phyloP scores from a whole-genome alignment of 2,888 invertebrate species.

The Acrocera orbiculus region DNA sequence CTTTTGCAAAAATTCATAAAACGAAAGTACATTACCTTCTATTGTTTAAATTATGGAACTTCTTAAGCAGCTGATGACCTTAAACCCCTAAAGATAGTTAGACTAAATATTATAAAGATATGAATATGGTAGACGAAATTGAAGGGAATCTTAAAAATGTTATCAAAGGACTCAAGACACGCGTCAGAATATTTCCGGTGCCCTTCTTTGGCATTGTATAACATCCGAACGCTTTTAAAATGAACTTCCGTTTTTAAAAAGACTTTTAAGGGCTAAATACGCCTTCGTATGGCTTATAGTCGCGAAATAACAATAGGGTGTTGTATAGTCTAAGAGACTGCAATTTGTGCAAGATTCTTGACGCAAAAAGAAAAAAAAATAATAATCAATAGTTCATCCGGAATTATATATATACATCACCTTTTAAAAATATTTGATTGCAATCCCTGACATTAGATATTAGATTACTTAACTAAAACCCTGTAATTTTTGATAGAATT shows the following conservation, averaged over 20 bases:
- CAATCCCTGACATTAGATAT: slow-evolving; percentile 8
- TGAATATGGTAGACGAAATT: slow-evolving; percentile 6
- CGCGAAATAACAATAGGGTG: slow-evolving; percentile 4
- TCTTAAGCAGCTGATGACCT: slow-evolving; percentile 7
- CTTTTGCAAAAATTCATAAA: background rate
- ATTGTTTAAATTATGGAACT: too few species aligned
- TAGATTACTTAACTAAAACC: slow-evolving; percentile 9
- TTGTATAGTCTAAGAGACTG: slow-evolving; percentile 3
- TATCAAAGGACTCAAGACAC: slow-evolving; percentile 14
- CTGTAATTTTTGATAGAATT: too few species aligned
- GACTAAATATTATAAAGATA: slow-evolving; percentile 4
- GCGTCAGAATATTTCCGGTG: slow-evolving; percentile 18
- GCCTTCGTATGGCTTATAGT: slow-evolving; percentile 8
- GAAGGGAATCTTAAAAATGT: slow-evolving; percentile 4
- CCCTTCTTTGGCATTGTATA: slow-evolving; percentile 10
- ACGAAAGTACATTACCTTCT: slow-evolving; percentile 3
- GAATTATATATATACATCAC: slow-evolving; percentile 10
- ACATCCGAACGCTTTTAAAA: slow-evolving; percentile 9
- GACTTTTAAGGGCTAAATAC: slow-evolving; percentile 9
- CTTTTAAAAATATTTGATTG: slow-evolving; percentile 8
- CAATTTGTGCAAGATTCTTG: slow-evolving; percentile 1
- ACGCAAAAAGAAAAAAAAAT: background rate
- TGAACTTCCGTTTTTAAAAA: slow-evolving; percentile 12
- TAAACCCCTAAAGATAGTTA: slow-evolving; percentile 1
- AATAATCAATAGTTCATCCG: background rate